These are phyloP conservation scores for fruit fly (Drosophila melanogaster) DNA, from an alignment of 1,140 invertebrate genomes.

Conservation along the genomic window Release_6_plus_ISO1_MT NT_033779.5:18885001-18885500, in stretches of 20 bases:
- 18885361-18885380: background rate
- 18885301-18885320: conserved; percentile 52
- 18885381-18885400: background rate
- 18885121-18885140: conserved; percentile 38
- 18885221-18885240: conserved; percentile 12
- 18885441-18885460: no score
- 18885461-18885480: no score
- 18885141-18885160: conserved; percentile 23
- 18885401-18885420: no score
- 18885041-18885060: conserved; percentile 79
- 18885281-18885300: conserved; percentile 28
- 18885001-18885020: conserved; percentile 85
- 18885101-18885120: conserved; percentile 47
- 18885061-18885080: conserved; percentile 58
- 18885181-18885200: conserved; percentile 9
- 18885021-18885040: conserved; percentile 84
- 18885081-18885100: conserved; percentile 39
- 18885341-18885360: background rate
- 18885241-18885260: conserved; percentile 4
- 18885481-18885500: background rate
- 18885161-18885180: conserved; percentile 45
- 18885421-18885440: no score
- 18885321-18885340: background rate
- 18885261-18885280: conserved; percentile 29
- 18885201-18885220: conserved; percentile 14